A percentile compares a stretch with the other conserved stretches of the same genome.
Evolutionary conservation across 2,888 invertebrate species (phyloP).

Genomic region (Caenorhabditis angaria): DNA sequence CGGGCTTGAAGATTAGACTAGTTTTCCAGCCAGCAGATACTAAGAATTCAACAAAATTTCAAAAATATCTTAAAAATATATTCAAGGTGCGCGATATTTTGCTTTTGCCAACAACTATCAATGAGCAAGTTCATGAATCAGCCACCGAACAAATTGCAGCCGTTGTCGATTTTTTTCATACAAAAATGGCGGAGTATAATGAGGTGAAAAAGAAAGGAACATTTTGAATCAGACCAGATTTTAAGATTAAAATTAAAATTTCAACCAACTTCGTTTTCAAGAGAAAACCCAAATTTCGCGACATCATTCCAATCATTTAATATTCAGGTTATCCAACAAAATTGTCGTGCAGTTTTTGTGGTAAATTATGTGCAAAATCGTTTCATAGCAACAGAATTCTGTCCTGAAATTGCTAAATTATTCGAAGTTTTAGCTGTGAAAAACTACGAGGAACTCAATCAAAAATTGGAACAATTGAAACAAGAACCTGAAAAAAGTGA

Average conservation of each 20-base stretch:
- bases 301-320: no score
- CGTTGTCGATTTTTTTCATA: constrained; percentile 43
- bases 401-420: constrained; percentile 49
- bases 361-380: constrained; percentile 57
- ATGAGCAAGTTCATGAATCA: constrained; percentile 38
- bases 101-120: constrained; percentile 37
- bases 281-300: no score
- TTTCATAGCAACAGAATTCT: constrained; percentile 49
- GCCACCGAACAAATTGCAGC: constrained; percentile 37
- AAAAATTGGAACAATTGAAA: constrained; percentile 34
- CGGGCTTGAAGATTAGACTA: background rate
- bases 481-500: constrained; percentile 41
- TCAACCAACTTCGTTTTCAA: no score
- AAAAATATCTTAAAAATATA: constrained; percentile 3
- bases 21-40: background rate
- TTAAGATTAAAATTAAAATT: no score
- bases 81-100: constrained; percentile 55
- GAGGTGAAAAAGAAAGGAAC: constrained; percentile 25
- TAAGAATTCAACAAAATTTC: constrained; percentile 5
- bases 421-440: constrained; percentile 46
- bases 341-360: constrained; percentile 47
- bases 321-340: constrained; percentile 41
- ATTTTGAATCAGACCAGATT: no score
- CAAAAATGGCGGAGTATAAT: constrained; percentile 48
- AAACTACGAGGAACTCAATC: constrained; percentile 30